Conservation (phyloP, 2,797 vertebrate species). For the Hypotaenidia okinawae region DNA sequence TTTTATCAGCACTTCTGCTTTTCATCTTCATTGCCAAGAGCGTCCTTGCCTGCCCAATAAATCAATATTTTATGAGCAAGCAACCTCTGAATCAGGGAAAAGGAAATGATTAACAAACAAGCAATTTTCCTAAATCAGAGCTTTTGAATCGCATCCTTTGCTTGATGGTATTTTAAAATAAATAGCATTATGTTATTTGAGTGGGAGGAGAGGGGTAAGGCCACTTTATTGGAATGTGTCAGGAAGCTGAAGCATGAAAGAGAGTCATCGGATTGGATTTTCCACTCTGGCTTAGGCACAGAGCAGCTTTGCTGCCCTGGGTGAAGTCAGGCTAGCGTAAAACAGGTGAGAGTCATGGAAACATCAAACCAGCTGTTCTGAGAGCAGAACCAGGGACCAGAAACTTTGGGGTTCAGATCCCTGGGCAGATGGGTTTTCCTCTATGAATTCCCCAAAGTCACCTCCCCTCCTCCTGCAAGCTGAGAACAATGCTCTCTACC, state of each 20-base stretch:
- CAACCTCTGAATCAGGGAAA: conserved; percentile 48
- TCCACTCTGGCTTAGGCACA: not conserved
- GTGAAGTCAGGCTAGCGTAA: not conserved
- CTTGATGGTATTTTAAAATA: conserved; percentile 44
- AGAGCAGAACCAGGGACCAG: not conserved
- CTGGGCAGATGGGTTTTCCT: not conserved
- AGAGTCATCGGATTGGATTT: not conserved
- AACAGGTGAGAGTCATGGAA: not conserved
- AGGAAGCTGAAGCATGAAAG: conserved; percentile 22
- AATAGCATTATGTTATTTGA: conserved; percentile 32
- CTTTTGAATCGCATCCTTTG: conserved; percentile 18
- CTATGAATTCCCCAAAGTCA: not conserved
- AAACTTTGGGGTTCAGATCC: not conserved
- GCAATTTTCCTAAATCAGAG: conserved; percentile 56
- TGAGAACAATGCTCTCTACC: not conserved
- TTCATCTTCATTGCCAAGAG: conserved; percentile 46
- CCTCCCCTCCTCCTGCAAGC: not conserved
- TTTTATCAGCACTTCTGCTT: conserved; percentile 44
- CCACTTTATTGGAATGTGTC: not conserved
- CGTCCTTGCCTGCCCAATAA: conserved; percentile 35
- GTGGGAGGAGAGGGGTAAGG: not conserved
- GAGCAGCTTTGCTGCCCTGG: not conserved
- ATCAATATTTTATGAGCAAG: conserved; percentile 56
- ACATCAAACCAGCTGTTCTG: not conserved
- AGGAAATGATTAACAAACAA: conserved; percentile 57